Evolutionary conservation across 1,140 invertebrate species (phyloP), one percentile per base, ranked within the genome.

Genomic region (Caerostris extrusa): DNA sequence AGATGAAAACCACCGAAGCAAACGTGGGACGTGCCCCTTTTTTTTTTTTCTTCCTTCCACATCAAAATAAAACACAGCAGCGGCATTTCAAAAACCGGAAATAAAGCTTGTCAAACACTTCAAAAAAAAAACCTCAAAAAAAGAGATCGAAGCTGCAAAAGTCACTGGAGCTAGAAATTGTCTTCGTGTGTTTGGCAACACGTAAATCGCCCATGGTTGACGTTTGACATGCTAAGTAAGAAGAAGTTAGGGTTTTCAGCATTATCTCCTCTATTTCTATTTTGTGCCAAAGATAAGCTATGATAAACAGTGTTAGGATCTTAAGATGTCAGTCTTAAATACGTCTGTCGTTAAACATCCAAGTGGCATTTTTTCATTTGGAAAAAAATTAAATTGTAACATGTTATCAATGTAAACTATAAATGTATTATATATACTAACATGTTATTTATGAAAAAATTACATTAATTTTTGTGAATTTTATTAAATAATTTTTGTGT

Each of bases 71-170:
- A 71, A 71, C 69, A 71, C 69, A 85, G 82, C 57, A 69, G 50
- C 34, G 57, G 17, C 12, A 7, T 85, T 56, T 85, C 81, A 83
- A 91, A 91, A 89, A 64, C 77, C 81, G 90, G 60, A 91, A 91
- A 83, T 91, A 91, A 91, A 91, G 77, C 90, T 85, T 91, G 90
- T 91, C 90, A 91, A 91, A 91, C 81, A 91, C 57, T 91, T 91
- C 81, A 56, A 91, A 34, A 34, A 91, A 34, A 34, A 83, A 82
- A 64, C 57, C n/a, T 56, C 5, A 4, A 50, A 83, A n/a, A 91
- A 50, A 60, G 10, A 6, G 17, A 91, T 64, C 50, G 50, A 55
- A 83, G 81, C 56, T 53, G 77, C 34, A 34, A 56, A 91, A 91
- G 71, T 91, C 64, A 64, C 81, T 83, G 57, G 56, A 57, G 58